phyloP scores from a whole-genome alignment of 1,140 invertebrate genomes.

The Drosophila quadrilineata region DNA sequence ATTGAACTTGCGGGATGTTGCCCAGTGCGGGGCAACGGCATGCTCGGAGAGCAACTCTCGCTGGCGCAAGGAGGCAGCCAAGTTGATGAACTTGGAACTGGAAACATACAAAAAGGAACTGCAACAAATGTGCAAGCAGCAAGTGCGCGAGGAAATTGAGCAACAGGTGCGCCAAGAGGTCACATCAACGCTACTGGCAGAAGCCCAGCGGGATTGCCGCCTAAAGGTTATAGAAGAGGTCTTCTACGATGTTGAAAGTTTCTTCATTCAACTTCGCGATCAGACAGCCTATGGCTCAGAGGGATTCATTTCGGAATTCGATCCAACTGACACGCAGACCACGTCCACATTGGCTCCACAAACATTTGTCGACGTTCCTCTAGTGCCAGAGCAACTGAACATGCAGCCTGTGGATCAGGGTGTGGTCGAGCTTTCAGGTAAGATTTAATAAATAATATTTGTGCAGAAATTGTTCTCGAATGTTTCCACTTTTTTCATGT shows the following conservation, averaged over 20 bases:
- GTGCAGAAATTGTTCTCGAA: neutral
- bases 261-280: constrained; percentile 53
- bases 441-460: neutral
- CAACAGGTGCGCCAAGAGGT: constrained; percentile 47
- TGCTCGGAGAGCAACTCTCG: constrained; percentile 48
- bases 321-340: constrained; percentile 6
- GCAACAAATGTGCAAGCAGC: constrained; percentile 28
- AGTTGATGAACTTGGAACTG: constrained; percentile 42
- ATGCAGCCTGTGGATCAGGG: neutral
- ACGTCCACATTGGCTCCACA: neutral
- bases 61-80: constrained; percentile 48
- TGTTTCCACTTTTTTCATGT: neutral
- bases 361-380: neutral
- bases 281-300: constrained; percentile 24
- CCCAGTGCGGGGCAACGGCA: constrained; percentile 9
- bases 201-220: constrained; percentile 38
- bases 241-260: constrained; percentile 51
- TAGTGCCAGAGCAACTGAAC: neutral
- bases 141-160: constrained; percentile 58
- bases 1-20: constrained; percentile 23
- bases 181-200: constrained; percentile 12
- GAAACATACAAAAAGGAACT: constrained; percentile 51
- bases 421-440: constrained; percentile 45
- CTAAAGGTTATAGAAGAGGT: constrained; percentile 47
- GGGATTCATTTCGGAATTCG: constrained; percentile 24